These are phyloP conservation scores for Aplodontia rufa DNA, from an alignment of 2,113 vertebrate species.

Conservation along the genomic window DNA sequence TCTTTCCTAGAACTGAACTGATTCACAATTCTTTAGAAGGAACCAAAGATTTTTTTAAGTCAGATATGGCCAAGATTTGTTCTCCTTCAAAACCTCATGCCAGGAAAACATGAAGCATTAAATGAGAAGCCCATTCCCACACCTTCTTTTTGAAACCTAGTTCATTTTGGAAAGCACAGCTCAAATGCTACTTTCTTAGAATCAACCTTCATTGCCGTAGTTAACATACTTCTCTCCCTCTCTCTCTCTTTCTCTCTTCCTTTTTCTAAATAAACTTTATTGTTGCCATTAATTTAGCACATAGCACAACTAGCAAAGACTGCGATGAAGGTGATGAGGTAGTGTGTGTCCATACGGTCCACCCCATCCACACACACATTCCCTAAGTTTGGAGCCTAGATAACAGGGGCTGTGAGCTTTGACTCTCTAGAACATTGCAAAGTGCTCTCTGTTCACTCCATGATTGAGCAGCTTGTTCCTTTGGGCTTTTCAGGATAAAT, in stretches of 20 bases:
- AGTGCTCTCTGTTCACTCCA: background rate
- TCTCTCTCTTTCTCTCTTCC: background rate
- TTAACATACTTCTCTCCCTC: background rate
- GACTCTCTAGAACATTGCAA: background rate
- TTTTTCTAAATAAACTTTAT: background rate
- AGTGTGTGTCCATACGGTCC: background rate
- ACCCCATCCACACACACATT: background rate
- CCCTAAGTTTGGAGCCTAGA: background rate
- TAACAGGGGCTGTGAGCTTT: background rate
- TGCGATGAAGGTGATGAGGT: too few relatives aligned
- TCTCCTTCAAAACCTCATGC: background rate
- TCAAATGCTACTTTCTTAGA: background rate
- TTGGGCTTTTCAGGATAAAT: background rate
- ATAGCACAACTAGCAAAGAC: background rate
- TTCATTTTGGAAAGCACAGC: background rate
- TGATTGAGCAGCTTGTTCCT: background rate
- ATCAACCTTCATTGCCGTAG: background rate
- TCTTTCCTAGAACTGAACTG: background rate
- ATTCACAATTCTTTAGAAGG: background rate
- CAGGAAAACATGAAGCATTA: background rate
- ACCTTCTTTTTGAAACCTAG: background rate
- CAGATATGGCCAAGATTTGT: background rate
- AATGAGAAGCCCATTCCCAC: background rate
- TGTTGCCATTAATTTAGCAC: background rate
- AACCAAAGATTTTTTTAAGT: background rate